Evolutionary conservation across 2,113 vertebrate species (phyloP), one percentile per base, ranked within the genome.

Genomic region (Phoxinus phoxinus): DNA sequence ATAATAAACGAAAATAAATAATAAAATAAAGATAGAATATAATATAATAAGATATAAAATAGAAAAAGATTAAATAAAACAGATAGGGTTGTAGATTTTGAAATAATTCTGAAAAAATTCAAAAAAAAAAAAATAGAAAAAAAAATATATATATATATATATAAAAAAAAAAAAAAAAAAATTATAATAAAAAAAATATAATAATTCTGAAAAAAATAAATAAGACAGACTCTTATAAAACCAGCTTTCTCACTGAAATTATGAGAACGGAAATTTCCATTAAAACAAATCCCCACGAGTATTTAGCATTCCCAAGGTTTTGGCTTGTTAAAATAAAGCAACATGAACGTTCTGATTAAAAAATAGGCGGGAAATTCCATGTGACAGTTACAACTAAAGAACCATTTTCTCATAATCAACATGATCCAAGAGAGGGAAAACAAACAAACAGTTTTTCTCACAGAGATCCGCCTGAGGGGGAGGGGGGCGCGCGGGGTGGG

Each of bases 401-500:
- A 92, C 86, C 87, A 78, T 87, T 94, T 94, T 88, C 91, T 92
- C 67, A 92, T 92, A 89, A 93, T 94, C 87, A 86, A 90, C 86
- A 83, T 83, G 88, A 90, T 91, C 91, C 19, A 11, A 88, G 89
- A 90, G 90, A 84, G 83, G 80, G 86, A 91, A 94, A 92, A 93
- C 90, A 91, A 93, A 93, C 93, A 94, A 90, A 93, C 90, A 92
- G 83, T 72, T 81, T 89, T 90, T 90, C 91, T 90, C 90, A 79
- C 85, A 90, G 89, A 89, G 85, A 77, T 6, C 86, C 85, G 91
- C 92, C 92, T 44, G 32, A 37, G 91, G 94, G 27, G 87, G 85
- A 8, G 78, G 44, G 1, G 63, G 27, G n/a, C 5, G 11, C 19
- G n/a, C 37, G 32, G 17, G 78, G 69, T 15, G 51, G 73, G 12